Evolutionary conservation across 1,140 invertebrate genomes (phyloP), one percentile per base, ranked within the genome.

Genomic region (Conopomorpha cramerella): DNA sequence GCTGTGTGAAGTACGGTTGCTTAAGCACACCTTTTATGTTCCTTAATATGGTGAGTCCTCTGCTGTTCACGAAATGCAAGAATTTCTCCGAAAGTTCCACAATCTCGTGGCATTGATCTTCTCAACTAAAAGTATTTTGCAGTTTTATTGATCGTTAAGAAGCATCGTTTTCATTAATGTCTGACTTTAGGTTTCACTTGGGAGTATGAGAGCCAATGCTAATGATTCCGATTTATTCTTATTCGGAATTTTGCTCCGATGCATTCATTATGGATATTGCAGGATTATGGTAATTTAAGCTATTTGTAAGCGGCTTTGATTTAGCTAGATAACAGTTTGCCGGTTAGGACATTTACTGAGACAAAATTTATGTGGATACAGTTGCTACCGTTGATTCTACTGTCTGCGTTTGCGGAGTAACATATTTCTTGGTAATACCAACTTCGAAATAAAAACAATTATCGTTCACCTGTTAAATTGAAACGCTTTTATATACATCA

Each of bases 251-350:
- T 49, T 37, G 38, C 48, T 51, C 41, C 29, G 38, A 49, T 51
- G 43, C 46, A 51, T 51, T 68, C 44, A 68, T 68, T 70, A 73
- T 73, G 55, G 55, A 66, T 66, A 73, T 68, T 27, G 55, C 48
- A 34, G 49, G 52, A 70, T 71, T 73, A 73, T 73, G 65, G 50
- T 61, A 73, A 73, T 71, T 46, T 30, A 37, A 48, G 43, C 45
- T 56, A 54, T 62, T 60, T 62, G 49, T 65, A 67, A 65, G 56
- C 52, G 41, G 55, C 52, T 63, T 59, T 67, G 63, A 62, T 64
- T 66, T 66, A 64, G 55, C 51, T 58, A 49, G 41, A 42, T 42
- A 44, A 46, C 49, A 43, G 45, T 55, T 36, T 50, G 46, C 41
- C 30, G 41, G 49, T 46, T 56, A 55, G 59, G 56, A 52, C 51